Evolutionary conservation across 1,140 invertebrate genomes (phyloP), one percentile per base, ranked within the genome.

Genomic region (Drosophila ananassae): DNA sequence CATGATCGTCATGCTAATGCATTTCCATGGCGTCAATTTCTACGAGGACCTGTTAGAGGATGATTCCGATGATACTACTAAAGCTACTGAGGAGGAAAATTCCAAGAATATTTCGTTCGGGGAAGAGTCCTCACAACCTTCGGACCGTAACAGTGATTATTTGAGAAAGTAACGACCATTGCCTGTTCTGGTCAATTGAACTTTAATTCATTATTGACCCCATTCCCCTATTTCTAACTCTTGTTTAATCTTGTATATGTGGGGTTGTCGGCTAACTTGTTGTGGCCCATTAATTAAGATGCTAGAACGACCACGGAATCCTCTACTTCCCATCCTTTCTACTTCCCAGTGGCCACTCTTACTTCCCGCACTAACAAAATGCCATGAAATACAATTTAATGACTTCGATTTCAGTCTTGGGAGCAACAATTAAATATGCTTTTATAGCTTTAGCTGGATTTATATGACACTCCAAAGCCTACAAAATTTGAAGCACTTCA

Each of bases 281-380:
- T 87, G 74, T 67, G 82, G 64, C 66, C 78, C 82, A 81, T 87
- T 87, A 87, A 87, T 58, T 57, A 54, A 24, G 50, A 51, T 54
- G 46, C 39, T 32, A 56, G 46, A 46, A 34, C 34, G 17, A 56
- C 47, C 44, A 32, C 48, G 54, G 28, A 44, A 46, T 61, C 21
- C n/a, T 3, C 22, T 17, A 17, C 17, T 17, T 17, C 17, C 1
- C 34, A 52, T 59, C 12, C 22, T 12, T 10, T 9, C 25, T 28
- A 24, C 22, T 30, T 22, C 32, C 61, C 37, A 44, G 13, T 25
- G 10, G 32, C 32, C 8, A 53, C 48, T 59, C 55, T 41, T 79
- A 73, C 63, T 74, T 60, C 74, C 34, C 47, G 51, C 51, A 77
- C 77, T 84, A 75, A 75, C 57, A 75, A 81, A 84, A 78, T 64